Base-by-base conservation (phyloP, 2,888 invertebrate species). In the Cantharis rufa region DNA sequence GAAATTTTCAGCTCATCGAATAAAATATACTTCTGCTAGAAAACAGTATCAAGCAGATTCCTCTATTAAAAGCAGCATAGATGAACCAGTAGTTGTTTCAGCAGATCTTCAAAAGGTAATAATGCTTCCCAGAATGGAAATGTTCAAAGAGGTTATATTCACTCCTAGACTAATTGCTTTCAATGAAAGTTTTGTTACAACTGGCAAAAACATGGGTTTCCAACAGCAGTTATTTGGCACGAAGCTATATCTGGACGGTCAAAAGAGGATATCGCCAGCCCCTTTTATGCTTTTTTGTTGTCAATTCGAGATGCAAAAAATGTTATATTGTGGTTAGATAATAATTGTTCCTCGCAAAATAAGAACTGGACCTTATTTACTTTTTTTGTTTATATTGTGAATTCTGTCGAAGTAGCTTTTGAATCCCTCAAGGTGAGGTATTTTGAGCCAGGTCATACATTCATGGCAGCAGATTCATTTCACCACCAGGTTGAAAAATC, bases 331-430 rank as follows among this genome's bases (percentile, higher is more conserved):
- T 70, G 69, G 48, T 32, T 70, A 1, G 11, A 70, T 15, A 70
- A 69, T 69, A 16, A 7, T 24, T 70, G 69, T 70, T 27, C 15
- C 2, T 10, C 28, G 1, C 32, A 69, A 7, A 69, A 48, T 28
- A 69, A 69, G 13, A 69, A 70, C 32, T 70, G 69, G 69, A 32
- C 69, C 32, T n/a, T 48, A 32, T 70, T 70, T 15, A 32, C 16
- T 16, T 70, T 70, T 18, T 70, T 70, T 2, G 15, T 70, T 13
- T 70, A 48, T 18, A 48, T 32, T 28, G 69, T 16, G 10, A 69
- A 69, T 32, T 69, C 32, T 15, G 10, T 7, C 28, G 48, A 32
- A 15, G 15, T 69, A 7, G 32, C 28, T 11, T 10, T 32, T 9
- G 28, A 69, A 32, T 32, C 28, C 32, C 16, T 69, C 15, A 10